Conservation (phyloP, 2,888 invertebrate genomes). For the Diplolepis rosae region DNA sequence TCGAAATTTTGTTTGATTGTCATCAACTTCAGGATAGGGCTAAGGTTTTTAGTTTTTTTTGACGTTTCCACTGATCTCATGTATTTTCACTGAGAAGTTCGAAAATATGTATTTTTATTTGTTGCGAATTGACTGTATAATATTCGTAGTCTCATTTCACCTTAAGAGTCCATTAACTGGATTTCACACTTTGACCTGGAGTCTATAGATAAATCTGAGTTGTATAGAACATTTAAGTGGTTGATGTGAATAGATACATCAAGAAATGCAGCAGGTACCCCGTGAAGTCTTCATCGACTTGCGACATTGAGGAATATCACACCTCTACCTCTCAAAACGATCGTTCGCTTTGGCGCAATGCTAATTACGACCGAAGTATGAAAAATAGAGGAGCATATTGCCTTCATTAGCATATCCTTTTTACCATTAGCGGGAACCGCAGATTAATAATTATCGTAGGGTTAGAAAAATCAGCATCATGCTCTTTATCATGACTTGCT, state of each 20-base stretch:
- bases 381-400: conserved; percentile 50
- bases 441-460: conserved; percentile 58
- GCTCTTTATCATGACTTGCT: conserved; percentile 53
- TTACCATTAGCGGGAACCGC: conserved; percentile 58
- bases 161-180: conserved; percentile 45
- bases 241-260: conserved; percentile 52
- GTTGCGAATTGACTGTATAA: conserved; percentile 1
- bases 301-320: conserved; percentile 68
- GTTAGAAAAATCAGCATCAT: conserved; percentile 54
- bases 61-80: no score
- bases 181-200: conserved; percentile 59
- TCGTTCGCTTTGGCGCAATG: conserved; percentile 48
- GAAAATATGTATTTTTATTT: no score
- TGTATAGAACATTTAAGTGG: conserved; percentile 17
- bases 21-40: no score
- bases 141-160: conserved; percentile 1
- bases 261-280: conserved; percentile 47
- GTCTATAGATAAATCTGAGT: conserved; percentile 32
- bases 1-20: no score
- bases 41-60: no score
- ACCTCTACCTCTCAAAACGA: conserved; percentile 58
- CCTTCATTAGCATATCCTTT: conserved; percentile 59
- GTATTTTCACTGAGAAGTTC: no score
- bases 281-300: conserved; percentile 66
- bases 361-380: conserved; percentile 56